Evolutionary conservation across 2,888 invertebrate species (phyloP).

Genomic region (Tetragonisca angustula): DNA sequence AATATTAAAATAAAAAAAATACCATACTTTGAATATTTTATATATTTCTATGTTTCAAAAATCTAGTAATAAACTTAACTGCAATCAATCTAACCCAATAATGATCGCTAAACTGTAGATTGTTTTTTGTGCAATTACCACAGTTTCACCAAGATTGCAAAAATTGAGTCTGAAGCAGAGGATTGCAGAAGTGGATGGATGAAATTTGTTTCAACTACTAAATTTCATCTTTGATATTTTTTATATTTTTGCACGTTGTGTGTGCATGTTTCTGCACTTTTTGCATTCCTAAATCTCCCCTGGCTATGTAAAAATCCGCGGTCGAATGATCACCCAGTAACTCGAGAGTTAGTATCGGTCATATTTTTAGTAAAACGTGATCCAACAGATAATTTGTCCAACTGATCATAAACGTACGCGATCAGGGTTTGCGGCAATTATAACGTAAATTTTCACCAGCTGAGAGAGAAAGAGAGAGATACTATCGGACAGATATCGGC

Average conservation of each 20-base stretch:
- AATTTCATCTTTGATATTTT: too few species aligned
- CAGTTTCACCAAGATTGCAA: too few species aligned
- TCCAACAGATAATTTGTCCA: background rate
- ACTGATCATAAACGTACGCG: background rate
- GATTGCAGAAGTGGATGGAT: too few species aligned
- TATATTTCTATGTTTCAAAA: background rate
- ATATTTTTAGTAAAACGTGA: background rate
- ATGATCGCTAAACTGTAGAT: too few species aligned
- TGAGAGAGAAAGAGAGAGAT: background rate
- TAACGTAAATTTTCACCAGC: slow-evolving; percentile 22
- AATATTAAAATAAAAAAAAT: background rate
- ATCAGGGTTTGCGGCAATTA: slow-evolving; percentile 3
- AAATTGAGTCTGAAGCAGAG: too few species aligned
- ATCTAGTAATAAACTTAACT: background rate
- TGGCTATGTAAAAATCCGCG: too few species aligned
- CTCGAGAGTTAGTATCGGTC: background rate
- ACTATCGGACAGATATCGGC: background rate
- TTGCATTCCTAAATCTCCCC: too few species aligned
- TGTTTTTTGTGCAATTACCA: too few species aligned
- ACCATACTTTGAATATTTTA: background rate
- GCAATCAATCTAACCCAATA: too few species aligned
- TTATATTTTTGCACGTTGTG: too few species aligned
- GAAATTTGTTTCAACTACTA: too few species aligned
- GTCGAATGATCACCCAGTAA: background rate
- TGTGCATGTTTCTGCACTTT: too few species aligned